A percentile compares a stretch with the other conserved stretches of the same genome.
These are phyloP conservation scores for Marcusenius ussheri DNA, from an alignment of 2,113 vertebrate species.

Conservation along the genomic window DNA sequence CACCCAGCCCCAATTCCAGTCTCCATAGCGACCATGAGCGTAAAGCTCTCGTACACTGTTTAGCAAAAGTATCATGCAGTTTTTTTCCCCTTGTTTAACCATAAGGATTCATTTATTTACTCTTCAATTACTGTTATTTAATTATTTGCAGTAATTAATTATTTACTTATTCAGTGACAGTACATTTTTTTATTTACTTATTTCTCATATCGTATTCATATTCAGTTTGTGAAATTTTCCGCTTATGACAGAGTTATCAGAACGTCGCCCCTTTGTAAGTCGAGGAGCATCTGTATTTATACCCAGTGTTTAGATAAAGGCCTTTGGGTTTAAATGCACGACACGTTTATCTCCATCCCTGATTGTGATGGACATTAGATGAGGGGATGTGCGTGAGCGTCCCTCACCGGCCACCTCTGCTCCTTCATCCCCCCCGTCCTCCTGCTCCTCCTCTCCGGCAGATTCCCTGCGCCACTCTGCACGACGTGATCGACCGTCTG, in stretches of 20 bases:
- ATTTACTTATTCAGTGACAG: not conserved
- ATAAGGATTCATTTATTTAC: not conserved
- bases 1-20: not conserved
- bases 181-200: not conserved
- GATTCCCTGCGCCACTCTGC: conserved; percentile 70
- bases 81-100: not conserved
- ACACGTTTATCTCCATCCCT: not conserved
- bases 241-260: not conserved
- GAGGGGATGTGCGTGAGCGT: not conserved
- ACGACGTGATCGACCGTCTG: conserved; percentile 71
- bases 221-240: not conserved
- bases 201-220: not conserved
- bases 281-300: not conserved
- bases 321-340: not conserved
- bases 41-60: not conserved
- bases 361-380: not conserved
- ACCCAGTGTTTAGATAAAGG: not conserved
- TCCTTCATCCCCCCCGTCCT: not conserved
- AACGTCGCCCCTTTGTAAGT: not conserved
- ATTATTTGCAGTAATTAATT: not conserved
- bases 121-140: not conserved
- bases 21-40: not conserved
- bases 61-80: not conserved
- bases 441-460: conserved; percentile 28
- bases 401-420: not conserved